Base-by-base conservation (phyloP, 2,888 invertebrate genomes). In the Rotaria macrura region DNA sequence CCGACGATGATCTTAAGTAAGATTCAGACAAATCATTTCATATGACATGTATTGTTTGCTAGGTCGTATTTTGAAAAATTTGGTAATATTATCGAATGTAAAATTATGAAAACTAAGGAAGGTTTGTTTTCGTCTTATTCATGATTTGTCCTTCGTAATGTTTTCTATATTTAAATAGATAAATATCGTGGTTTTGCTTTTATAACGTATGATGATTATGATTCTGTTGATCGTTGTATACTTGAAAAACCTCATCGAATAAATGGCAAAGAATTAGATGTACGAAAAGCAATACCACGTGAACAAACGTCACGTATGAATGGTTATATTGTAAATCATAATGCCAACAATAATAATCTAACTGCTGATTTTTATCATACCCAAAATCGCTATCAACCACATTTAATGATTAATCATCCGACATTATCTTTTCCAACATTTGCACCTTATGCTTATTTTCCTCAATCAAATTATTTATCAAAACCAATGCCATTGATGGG, bases 171-270 rank as follows among this genome's bases (percentile, higher is more conserved):
- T 9, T 52, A 23, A 52, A 55, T 49, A 52, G 72, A 74, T 43
- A 96, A 96, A 91, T 95, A 95, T 89, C 93, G 97, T 88, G 97
- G 97, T 14, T 98, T 97, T 91, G 97, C 95, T 74, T 98, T 97
- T 91, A 94, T 98, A 65, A 96, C 96, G 90, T 98, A 96, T 91
- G 96, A 96, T 89, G 97, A 98, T 90, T 96, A 97, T 90, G 79
- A 79, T 43, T 43, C 43, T 5, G 79, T 79, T 43, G 79, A 79
- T 79, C 43, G 79, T 25, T 43, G 40, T 43, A 79, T 79, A 43
- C 43, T 79, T 10, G 79, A 43, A 12, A 79, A 79, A 43, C 79
- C 79, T 40, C 79, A 79, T 43, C 12, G 10, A n/a, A 79, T 79
- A 4, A 79, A 79, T 79, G 79, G n/a, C 4, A 79, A 40, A 43